Evolutionary conservation across 1,140 invertebrate species (phyloP), one percentile per base, ranked within the genome.

Genomic region (Polypedilum pembai): DNA sequence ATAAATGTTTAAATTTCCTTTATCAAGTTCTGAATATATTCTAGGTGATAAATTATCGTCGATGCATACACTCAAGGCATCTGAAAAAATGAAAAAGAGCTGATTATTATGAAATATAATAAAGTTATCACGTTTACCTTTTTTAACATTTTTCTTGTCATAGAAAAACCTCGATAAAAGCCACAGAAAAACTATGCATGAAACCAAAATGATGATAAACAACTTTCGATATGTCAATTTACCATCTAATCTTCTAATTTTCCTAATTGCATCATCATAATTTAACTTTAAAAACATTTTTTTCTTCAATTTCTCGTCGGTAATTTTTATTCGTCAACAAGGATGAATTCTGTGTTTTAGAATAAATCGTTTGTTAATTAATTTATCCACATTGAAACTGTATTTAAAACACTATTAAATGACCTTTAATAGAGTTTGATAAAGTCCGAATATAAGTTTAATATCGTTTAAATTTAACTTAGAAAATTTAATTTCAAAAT

Each of bases 1-100:
- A 76, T 88, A 84, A 75, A 93, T 84, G 79, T 91, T 89, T 12
- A 87, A 89, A 82, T 92, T 89, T 78, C 89, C 89, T 74, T 88
- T 85, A 20, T 82, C 79, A 63, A 86, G 81, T 77, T 88, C 86
- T 3, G 83, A 80, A 76, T 87, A 83, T 78, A 88, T 89, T 74
- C 85, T 85, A n/a, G 45, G 12, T 45, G 83, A 83, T 75, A 92
- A 77, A 66, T 87, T 86, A 76, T 89, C 88, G 63, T 85, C 84
- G 76, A 91, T 85, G 78, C 90, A 92, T 74, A 85, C 80, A 76
- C 86, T 86, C 74, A 88, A 85, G 20, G 86, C 85, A 77, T 86
- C 87, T 88, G 74, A 0, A 76, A 77, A 75, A 73, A 75, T n/a
- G 69, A 74, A 56, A 74, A 75, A 33, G 73, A 73, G n/a, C n/a